Base-by-base conservation (phyloP, 2,888 invertebrate genomes). In the Seira musarum region DNA sequence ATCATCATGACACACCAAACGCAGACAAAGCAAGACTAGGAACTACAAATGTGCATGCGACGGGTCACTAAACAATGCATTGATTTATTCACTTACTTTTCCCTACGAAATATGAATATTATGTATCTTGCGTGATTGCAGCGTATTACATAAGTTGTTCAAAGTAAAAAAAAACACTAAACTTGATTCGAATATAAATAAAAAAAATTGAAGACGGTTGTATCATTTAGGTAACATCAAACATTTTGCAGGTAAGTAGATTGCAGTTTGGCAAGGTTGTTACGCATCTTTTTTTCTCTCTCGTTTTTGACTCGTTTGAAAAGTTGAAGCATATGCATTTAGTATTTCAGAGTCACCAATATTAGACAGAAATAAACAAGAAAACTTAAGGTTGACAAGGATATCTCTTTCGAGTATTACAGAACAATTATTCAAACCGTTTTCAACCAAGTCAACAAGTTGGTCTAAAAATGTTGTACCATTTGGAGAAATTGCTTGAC, bases 221-320 rank as follows among this genome's bases (percentile, higher is more conserved):
- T 30, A 30, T 30, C 30, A 30, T 30, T 30, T 30, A 30, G 8
- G 30, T 30, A 30, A 5, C 30, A 5, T 8, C 2, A 30, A 30
- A 5, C 53, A 53, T 53, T 6, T 40, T 13, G 40, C 6, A 13
- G 6, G 40, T 40, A 8, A 8, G 17, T 53, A n/a, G 3, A 2
- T 17, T 53, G 53, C 53, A 53, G 53, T 53, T 53, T 53, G 53
- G 53, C 53, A 53, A 53, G 53, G 53, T 53, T 53, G 53, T 53
- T 53, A 53, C 53, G 53, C 53, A 53, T 53, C 53, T 53, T 53
- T 53, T 53, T 17, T 53, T 53, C 17, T 17, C 53, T 53, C 15
- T 3, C 3, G 53, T 13, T 53, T 13, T 53, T 53, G 53, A 13
- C 17, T 53, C 15, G 15, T 53, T 17, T 30, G 30, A 5, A 30